phyloP scores from a whole-genome alignment of 2,888 invertebrate genomes.

The Lochmaea capreae region DNA sequence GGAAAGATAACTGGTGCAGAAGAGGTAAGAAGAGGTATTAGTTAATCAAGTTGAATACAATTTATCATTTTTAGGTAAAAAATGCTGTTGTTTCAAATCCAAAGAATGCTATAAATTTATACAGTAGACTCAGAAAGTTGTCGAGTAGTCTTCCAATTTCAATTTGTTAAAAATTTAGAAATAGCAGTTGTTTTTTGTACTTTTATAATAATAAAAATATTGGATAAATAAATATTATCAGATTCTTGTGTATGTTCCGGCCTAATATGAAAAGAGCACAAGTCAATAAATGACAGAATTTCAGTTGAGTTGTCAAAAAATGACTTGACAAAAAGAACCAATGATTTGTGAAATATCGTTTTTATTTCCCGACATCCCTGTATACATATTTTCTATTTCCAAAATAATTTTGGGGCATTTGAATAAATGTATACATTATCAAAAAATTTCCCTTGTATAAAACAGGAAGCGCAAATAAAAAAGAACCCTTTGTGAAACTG shows the following conservation, averaged over 20 bases:
- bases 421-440: not conserved
- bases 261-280: no score
- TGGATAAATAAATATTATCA: no score
- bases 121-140: constrained; percentile 28
- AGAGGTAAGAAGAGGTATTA: constrained; percentile 34
- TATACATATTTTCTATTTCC: no score
- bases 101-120: constrained; percentile 31
- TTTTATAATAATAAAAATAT: no score
- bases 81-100: constrained; percentile 9
- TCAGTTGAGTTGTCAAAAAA: no score
- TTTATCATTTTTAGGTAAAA: constrained; percentile 34
- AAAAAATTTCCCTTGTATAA: not conserved
- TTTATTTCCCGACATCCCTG: no score
- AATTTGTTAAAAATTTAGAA: not conserved
- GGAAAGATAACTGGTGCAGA: constrained; percentile 20
- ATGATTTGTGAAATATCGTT: no score
- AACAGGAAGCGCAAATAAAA: no score
- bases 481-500: constrained; percentile 4
- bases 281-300: no score
- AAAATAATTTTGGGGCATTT: not conserved
- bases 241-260: no score
- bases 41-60: not conserved
- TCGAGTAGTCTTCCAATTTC: constrained; percentile 27
- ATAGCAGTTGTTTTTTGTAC: not conserved
- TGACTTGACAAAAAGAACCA: no score